Evolutionary conservation across 2,113 vertebrate species (phyloP), one percentile per base, ranked within the genome.

Genomic region (Tyrannus savana): DNA sequence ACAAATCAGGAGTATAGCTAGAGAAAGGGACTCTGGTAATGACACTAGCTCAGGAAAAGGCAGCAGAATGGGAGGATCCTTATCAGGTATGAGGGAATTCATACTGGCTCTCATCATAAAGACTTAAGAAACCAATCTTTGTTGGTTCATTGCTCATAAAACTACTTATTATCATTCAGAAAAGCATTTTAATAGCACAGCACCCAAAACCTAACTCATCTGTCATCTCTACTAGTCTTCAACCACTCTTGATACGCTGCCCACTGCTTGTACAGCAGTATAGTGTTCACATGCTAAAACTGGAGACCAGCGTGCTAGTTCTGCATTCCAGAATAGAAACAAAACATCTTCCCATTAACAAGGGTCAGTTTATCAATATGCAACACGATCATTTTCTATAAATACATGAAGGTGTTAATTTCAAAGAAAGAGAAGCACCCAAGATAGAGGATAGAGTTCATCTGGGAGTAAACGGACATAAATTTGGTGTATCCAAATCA

Each of bases 331-430:
- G 33, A 77, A 74, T 14, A 9, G 31, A 93, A 85, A 77, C 63
- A 76, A 84, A 94, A 82, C 30, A 71, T 50, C 71, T 66, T 93
- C 67, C 55, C 66, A 30, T 44, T 86, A 80, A 41, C 37, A 91
- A 76, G 17, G 17, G n/a, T 41, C 53, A 82, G 35, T 31, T 82
- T 85, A 62, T 75, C 53, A 64, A 77, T 64, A 60, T 1, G 9
- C 33, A 78, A 53, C 19, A 47, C 19, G 17, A 85, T 33, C 4
- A 52, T 56, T 76, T 96, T 60, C 75, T 56, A 88, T 52, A 83
- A 90, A 88, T 90, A 87, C 6, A 75, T 15, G 23, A 55, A 1
- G 1, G 13, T 71, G 19, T 72, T 53, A 67, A 82, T 85, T 93
- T 62, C 62, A 83, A 92, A 76, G 56, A 58, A 28, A 62, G 46